Conservation (phyloP, 2,113 vertebrate genomes). For the Tupaia tana region DNA sequence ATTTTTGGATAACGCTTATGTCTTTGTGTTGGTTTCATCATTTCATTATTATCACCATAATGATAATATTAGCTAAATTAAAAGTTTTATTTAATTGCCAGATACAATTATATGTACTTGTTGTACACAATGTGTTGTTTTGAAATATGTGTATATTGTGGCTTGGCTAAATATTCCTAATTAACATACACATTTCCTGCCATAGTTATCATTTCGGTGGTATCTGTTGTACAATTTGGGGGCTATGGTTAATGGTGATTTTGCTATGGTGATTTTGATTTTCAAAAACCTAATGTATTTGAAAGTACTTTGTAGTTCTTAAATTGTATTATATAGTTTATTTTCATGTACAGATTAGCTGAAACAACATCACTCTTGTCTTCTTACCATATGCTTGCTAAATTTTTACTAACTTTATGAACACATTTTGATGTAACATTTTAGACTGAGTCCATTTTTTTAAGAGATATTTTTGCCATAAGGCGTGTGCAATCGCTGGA, state of each 20-base stretch:
- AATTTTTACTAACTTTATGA: conserved; percentile 28
- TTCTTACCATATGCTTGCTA: background rate
- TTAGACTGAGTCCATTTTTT: conserved; percentile 7
- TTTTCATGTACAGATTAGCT: conserved; percentile 47
- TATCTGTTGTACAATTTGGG: background rate
- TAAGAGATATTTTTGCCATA: too few species aligned
- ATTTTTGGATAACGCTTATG: background rate
- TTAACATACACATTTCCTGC: background rate
- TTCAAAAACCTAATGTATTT: background rate
- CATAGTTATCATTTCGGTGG: background rate
- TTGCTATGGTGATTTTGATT: background rate
- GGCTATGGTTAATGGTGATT: background rate
- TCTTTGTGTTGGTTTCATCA: background rate
- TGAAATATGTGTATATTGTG: background rate
- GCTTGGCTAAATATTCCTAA: background rate
- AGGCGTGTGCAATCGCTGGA: too few species aligned
- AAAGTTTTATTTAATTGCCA: background rate
- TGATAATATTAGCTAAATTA: background rate
- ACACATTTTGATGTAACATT: conserved; percentile 31
- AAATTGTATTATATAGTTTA: background rate
- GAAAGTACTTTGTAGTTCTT: background rate
- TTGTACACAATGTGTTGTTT: background rate
- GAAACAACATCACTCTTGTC: background rate
- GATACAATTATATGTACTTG: background rate
- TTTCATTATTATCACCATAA: background rate